Conservation (phyloP, 1,140 invertebrate genomes). For the Spodoptera frugiperda region DNA sequence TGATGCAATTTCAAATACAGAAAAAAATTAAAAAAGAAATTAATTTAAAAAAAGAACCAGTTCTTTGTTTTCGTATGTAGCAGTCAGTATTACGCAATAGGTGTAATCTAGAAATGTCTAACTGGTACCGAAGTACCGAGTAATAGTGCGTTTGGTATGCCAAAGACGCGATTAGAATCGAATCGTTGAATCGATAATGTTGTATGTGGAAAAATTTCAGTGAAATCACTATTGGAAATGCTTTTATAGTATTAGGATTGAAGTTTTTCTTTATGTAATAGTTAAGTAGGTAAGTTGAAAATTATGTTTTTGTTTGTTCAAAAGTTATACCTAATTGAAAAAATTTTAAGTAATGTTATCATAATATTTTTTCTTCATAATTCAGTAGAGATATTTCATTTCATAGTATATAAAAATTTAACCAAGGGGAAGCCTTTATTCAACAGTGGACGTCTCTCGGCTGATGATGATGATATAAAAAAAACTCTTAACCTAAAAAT, state of each 20-base stretch:
- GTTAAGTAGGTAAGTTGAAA: no score
- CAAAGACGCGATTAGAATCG: neutral
- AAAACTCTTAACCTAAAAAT: no score
- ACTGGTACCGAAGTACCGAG: neutral
- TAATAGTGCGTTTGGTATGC: constrained; percentile 31
- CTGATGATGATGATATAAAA: no score
- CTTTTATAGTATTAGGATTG: constrained; percentile 2
- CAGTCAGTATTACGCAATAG: constrained; percentile 51
- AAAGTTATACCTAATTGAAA: no score
- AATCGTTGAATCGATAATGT: constrained; percentile 3
- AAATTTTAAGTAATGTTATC: no score
- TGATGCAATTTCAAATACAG: no score
- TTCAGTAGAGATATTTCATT: no score
- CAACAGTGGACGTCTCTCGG: no score
- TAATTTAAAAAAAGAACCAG: constrained; percentile 24
- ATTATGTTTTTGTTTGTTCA: no score
- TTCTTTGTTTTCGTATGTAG: constrained; percentile 11
- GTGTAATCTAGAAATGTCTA: constrained; percentile 54
- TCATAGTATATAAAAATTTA: no score
- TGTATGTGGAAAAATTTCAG: constrained; percentile 43
- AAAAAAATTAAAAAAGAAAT: neutral
- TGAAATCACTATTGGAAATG: constrained; percentile 20
- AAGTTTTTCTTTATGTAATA: neutral
- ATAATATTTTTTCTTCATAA: no score
- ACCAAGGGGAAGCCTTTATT: no score